Evolutionary conservation across 2,888 invertebrate species (phyloP).

Genomic region (Drosophila atroscutellata): DNA sequence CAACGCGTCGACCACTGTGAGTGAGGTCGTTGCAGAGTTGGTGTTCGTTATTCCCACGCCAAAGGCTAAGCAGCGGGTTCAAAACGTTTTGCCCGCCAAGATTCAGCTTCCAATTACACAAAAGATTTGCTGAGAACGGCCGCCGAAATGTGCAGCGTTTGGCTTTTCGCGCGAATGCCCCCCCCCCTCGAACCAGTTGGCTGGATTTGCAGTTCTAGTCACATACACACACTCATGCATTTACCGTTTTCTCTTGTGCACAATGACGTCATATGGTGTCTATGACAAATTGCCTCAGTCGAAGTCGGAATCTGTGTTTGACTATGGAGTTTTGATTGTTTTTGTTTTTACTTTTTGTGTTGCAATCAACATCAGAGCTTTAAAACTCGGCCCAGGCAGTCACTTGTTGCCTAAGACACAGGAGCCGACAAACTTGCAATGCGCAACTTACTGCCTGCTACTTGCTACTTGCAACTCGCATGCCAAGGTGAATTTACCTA

Average conservation of each 20-base stretch:
- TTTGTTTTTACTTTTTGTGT: neutral
- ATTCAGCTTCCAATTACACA: constrained; percentile 75
- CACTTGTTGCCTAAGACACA: constrained; percentile 49
- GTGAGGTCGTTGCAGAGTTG: constrained; percentile 26
- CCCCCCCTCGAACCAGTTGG: constrained; percentile 4
- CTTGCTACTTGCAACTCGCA: constrained; percentile 39
- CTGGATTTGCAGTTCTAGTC: constrained; percentile 28
- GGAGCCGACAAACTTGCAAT: constrained; percentile 13
- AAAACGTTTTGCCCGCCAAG: constrained; percentile 73
- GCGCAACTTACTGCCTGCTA: constrained; percentile 20
- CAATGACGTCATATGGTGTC: constrained; percentile 52
- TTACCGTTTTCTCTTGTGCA: constrained; percentile 10
- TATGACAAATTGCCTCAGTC: constrained; percentile 52
- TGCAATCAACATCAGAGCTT: neutral
- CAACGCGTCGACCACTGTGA: constrained; percentile 32
- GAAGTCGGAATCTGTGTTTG: constrained; percentile 1
- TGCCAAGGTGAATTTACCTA: constrained; percentile 61
- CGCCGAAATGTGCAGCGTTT: constrained; percentile 71
- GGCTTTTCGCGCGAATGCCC: constrained; percentile 55
- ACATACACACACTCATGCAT: neutral
- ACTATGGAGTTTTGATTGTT: neutral
- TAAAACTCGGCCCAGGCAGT: constrained; percentile 8
- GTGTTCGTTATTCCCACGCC: constrained; percentile 67
- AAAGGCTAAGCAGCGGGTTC: constrained; percentile 71
- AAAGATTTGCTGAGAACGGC: constrained; percentile 74